These are phyloP conservation scores for Labroides dimidiatus DNA, from an alignment of 2,797 vertebrate genomes.

Conservation along the genomic window DNA sequence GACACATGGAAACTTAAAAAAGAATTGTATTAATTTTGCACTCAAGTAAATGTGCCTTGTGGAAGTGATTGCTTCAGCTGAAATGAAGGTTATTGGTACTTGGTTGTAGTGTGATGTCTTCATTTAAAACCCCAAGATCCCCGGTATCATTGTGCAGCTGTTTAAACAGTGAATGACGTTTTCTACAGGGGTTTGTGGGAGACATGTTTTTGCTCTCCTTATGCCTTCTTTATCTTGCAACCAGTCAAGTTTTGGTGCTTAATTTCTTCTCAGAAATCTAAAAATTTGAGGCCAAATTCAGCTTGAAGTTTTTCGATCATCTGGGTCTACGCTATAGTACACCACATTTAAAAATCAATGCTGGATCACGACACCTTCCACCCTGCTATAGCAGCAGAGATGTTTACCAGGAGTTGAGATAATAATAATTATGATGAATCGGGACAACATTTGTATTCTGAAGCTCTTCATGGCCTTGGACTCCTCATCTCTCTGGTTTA, in stretches of 20 bases:
- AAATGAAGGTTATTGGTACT: constrained; percentile 30
- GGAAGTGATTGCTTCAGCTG: constrained; percentile 59
- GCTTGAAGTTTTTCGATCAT: too few relatives aligned
- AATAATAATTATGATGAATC: constrained; percentile 15
- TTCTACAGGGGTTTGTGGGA: constrained; percentile 1
- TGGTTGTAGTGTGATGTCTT: constrained; percentile 34
- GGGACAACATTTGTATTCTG: constrained; percentile 20
- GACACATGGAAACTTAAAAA: constrained; percentile 55
- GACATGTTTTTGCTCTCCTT: constrained; percentile 16
- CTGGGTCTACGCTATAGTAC: too few relatives aligned
- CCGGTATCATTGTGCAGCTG: constrained; percentile 22
- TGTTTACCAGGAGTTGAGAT: constrained; percentile 13
- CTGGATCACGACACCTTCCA: not conserved
- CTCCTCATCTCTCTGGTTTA: constrained; percentile 7
- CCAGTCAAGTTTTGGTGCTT: not conserved
- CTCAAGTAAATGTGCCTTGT: constrained; percentile 62
- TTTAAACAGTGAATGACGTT: constrained; percentile 28
- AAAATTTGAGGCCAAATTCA: too few relatives aligned
- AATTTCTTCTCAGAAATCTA: too few relatives aligned
- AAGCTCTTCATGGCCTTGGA: constrained; percentile 17
- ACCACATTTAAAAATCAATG: not conserved
- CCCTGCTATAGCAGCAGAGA: constrained; percentile 4
- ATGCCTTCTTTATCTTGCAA: not conserved
- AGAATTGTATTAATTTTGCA: constrained; percentile 63
- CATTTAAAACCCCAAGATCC: constrained; percentile 31